These are phyloP conservation scores for Eristalinus aeneus DNA, from an alignment of 2,888 invertebrate species.

Conservation along the genomic window DNA sequence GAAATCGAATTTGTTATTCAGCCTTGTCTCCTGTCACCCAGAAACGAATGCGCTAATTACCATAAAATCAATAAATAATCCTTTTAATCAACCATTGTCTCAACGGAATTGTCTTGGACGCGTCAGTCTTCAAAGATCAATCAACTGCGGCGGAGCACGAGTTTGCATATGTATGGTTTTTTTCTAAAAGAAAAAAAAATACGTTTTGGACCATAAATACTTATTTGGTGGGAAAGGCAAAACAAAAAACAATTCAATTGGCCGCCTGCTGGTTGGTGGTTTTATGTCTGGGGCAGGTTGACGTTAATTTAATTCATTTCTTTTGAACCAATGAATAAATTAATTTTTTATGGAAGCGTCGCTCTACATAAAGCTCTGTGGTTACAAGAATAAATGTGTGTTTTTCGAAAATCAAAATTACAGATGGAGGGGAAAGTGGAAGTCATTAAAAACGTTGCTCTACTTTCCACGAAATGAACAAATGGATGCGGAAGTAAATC, in stretches of 20 bases:
- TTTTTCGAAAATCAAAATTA: too few species aligned
- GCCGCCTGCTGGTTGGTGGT: not conserved
- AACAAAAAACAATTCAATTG: not conserved
- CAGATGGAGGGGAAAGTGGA: too few species aligned
- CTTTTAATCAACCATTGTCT: not conserved
- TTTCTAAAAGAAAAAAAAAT: not conserved
- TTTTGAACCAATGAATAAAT: not conserved
- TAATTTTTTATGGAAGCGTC: not conserved
- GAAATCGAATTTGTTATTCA: not conserved
- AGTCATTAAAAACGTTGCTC: too few species aligned
- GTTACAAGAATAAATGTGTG: too few species aligned
- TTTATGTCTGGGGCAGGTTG: not conserved
- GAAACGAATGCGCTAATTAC: not conserved
- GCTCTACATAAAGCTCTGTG: not conserved
- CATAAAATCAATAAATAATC: not conserved
- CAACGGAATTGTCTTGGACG: not conserved
- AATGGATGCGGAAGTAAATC: too few species aligned
- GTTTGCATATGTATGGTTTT: not conserved
- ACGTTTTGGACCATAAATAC: not conserved
- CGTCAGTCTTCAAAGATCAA: too few species aligned
- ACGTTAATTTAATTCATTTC: slow-evolving; percentile 13
- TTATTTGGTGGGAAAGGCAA: not conserved
- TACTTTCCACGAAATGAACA: too few species aligned
- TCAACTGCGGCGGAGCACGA: too few species aligned
- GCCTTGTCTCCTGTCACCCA: not conserved